Evolutionary conservation across 2,888 invertebrate genomes (phyloP), one percentile per base, ranked within the genome.

Genomic region (Melipona bicolor): DNA sequence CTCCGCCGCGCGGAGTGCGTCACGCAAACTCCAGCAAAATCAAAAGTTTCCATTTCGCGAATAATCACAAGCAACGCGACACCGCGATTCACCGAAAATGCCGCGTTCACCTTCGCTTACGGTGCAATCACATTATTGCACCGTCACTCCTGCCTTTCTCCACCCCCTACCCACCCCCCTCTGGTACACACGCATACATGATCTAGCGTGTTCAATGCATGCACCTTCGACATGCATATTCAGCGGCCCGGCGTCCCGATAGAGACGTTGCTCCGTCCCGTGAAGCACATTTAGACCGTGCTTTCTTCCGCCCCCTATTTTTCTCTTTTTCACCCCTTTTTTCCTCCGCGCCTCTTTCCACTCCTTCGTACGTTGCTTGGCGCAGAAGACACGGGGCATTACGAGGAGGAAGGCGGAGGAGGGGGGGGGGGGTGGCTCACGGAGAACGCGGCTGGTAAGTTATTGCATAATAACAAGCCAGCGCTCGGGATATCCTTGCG

Each of bases 401-500:
- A 69, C 71, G 77, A 50, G 9, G 73, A n/a, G n/a, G n/a, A n/a
- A n/a, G 62, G 74, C 27, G 27, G 27, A 27, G 27, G 24, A 1
- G 24, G 1, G 24, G 24, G 24, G 1, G 24, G 27, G 27, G 27
- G 69, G 61, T 70, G 68, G 71, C 56, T 67, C 64, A 73, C 32
- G 64, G 67, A 43, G 76, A 21, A 27, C 50, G 43, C 71, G 81
- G 79, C 71, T 80, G 91, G 90, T 91, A 92, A 93, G 91, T 92
- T 92, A 93, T 93, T 92, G 93, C 93, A 93, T 93, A 93, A 93
- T 93, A 93, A 94, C 93, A 93, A 93, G 92, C 88, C 90, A 87
- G 90, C 43, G 81, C 84, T 83, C 69, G 84, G 83, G 82, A 87
- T 91, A 91, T 91, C 89, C 91, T 92, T 92, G 92, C 92, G 92